Percentiles rank a stretch among this genome's conserved stretches.
These are phyloP conservation scores for Heptranchias perlo DNA, from an alignment of 2,113 vertebrate genomes.

Conservation along the genomic window DNA sequence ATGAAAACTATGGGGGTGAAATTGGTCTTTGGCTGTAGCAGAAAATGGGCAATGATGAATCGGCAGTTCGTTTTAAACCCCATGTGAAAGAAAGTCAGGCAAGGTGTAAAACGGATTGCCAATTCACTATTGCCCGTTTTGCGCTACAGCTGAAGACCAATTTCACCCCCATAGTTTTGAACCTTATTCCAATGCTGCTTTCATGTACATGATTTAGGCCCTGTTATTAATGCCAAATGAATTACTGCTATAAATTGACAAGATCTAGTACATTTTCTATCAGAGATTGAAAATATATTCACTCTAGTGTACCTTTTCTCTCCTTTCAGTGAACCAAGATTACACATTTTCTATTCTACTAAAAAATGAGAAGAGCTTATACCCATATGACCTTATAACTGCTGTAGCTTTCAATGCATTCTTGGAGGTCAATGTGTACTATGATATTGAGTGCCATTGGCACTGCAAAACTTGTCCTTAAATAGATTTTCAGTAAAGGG, in stretches of 20 bases:
- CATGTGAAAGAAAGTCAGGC: background rate
- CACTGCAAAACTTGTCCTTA: background rate
- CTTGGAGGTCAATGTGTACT: background rate
- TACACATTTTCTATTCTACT: background rate
- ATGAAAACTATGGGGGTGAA: background rate
- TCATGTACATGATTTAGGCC: background rate
- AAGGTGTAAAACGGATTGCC: too few species aligned
- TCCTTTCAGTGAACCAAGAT: background rate
- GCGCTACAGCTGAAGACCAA: background rate
- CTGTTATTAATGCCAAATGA: background rate
- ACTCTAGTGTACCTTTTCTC: background rate
- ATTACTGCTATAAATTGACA: background rate
- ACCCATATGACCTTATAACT: background rate
- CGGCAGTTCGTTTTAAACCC: background rate
- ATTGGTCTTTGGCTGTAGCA: background rate
- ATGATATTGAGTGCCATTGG: background rate
- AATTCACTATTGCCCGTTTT: background rate
- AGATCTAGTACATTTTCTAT: background rate
- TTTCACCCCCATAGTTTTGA: background rate
- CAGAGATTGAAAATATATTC: background rate
- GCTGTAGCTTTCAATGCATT: background rate
- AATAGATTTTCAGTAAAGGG: slow-evolving; percentile 18
- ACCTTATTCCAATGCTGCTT: background rate
- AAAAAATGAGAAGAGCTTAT: background rate
- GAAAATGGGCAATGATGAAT: background rate